Evolutionary conservation across 2,113 vertebrate species (phyloP).

Genomic region (Malurus melanocephalus): DNA sequence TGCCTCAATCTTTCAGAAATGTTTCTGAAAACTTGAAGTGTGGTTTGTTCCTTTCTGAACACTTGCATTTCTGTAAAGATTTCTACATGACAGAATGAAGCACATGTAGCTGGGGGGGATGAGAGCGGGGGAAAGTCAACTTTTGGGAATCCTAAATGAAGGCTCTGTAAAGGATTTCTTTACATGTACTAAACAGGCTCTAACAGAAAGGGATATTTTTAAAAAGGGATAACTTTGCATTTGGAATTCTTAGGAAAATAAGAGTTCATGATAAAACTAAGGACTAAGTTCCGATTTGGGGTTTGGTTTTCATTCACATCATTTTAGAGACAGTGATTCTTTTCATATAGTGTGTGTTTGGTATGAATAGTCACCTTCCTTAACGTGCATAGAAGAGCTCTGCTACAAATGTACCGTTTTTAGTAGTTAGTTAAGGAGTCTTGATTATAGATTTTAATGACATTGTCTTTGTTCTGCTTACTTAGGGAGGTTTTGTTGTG

Average conservation of each 20-base stretch:
- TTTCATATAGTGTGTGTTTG: neutral
- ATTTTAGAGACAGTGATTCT: neutral
- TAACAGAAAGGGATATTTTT: neutral
- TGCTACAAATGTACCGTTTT: neutral
- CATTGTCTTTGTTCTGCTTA: neutral
- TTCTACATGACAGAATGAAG: neutral
- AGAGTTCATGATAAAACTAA: neutral
- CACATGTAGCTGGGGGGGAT: neutral
- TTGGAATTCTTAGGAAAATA: neutral
- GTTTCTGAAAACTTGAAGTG: neutral
- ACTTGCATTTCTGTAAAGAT: neutral
- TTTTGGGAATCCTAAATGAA: neutral
- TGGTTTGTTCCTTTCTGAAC: neutral
- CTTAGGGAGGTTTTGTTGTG: neutral
- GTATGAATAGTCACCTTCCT: neutral
- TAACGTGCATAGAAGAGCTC: accelerated
- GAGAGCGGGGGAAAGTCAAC: neutral
- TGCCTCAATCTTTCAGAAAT: neutral
- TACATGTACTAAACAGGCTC: neutral
- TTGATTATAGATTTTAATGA: neutral
- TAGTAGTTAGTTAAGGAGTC: neutral
- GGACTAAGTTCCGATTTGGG: neutral
- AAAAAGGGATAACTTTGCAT: neutral
- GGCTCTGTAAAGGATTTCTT: neutral
- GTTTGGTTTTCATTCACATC: neutral